A percentile compares a stretch with the other conserved stretches of the same genome.
Evolutionary conservation across 2,888 invertebrate species (phyloP).

Genomic region (Cosmorhoe ocellata): DNA sequence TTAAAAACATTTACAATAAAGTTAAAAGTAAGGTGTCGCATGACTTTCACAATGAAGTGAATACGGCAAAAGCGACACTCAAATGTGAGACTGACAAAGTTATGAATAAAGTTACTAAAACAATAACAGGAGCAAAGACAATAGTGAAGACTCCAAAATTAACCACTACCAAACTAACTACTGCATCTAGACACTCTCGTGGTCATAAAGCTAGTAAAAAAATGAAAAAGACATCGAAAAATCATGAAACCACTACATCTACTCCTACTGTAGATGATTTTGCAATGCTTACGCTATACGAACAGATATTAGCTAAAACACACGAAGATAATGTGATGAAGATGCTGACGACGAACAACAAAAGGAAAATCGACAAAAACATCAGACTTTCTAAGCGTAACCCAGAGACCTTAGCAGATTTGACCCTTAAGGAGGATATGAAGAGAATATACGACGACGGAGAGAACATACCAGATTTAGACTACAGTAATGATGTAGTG

Average conservation of each 20-base stretch:
- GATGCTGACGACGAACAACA: constrained; percentile 38
- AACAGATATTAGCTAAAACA: constrained; percentile 52
- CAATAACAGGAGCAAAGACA: constrained; percentile 2
- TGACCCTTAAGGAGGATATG: constrained; percentile 25
- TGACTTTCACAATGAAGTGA: constrained; percentile 40
- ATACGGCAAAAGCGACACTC: constrained; percentile 36
- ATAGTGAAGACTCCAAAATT: not conserved
- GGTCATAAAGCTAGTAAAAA: constrained; percentile 11
- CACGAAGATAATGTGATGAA: constrained; percentile 48
- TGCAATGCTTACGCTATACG: constrained; percentile 51
- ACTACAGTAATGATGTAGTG: constrained; percentile 20
- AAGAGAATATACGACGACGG: constrained; percentile 41
- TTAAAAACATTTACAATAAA: constrained; percentile 49
- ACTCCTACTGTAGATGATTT: constrained; percentile 48
- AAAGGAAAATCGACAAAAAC: constrained; percentile 23
- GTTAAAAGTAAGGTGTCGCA: constrained; percentile 48
- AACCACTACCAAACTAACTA: constrained; percentile 1
- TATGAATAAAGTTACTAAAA: not conserved
- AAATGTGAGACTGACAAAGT: constrained; percentile 8
- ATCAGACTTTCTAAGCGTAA: constrained; percentile 38
- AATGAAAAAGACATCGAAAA: constrained; percentile 12
- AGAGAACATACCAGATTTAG: constrained; percentile 38
- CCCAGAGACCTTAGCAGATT: constrained; percentile 37
- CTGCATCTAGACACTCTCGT: constrained; percentile 3
- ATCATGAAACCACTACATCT: constrained; percentile 7